Percentiles rank a stretch among this genome's conserved stretches.
Evolutionary conservation across 2,888 invertebrate species (phyloP).

Genomic region (Phania funesta): DNA sequence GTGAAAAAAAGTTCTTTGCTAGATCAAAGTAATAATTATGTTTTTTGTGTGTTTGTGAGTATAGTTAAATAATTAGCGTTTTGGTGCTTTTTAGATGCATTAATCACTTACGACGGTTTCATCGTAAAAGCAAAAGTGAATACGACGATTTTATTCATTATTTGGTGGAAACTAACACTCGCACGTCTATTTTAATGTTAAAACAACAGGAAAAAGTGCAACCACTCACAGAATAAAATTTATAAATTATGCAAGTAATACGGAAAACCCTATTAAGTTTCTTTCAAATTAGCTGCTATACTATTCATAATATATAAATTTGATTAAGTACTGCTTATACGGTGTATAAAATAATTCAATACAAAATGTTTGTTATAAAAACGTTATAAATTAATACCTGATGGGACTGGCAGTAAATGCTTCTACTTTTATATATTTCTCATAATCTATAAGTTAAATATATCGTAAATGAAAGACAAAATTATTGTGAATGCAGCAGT

Average conservation of each 20-base stretch:
- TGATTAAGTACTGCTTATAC: too few species aligned
- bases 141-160: constrained; percentile 28
- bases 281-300: too few species aligned
- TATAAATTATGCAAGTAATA: neutral
- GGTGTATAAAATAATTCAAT: too few species aligned
- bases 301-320: too few species aligned
- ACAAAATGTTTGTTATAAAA: too few species aligned
- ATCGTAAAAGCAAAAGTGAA: neutral
- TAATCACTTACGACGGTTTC: neutral
- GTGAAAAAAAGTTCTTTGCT: constrained; percentile 45
- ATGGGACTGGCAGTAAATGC: too few species aligned
- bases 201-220: constrained; percentile 3
- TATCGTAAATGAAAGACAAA: too few species aligned
- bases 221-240: neutral
- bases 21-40: constrained; percentile 7
- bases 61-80: neutral
- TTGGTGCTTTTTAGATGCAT: neutral
- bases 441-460: too few species aligned
- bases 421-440: too few species aligned
- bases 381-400: too few species aligned
- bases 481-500: too few species aligned
- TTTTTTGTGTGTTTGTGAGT: neutral
- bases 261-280: neutral
- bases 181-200: constrained; percentile 12
- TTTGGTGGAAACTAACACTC: neutral